A percentile compares a stretch with the other conserved stretches of the same genome.
Evolutionary conservation across 2,797 vertebrate species (phyloP).

Genomic region (Myotis myotis): DNA sequence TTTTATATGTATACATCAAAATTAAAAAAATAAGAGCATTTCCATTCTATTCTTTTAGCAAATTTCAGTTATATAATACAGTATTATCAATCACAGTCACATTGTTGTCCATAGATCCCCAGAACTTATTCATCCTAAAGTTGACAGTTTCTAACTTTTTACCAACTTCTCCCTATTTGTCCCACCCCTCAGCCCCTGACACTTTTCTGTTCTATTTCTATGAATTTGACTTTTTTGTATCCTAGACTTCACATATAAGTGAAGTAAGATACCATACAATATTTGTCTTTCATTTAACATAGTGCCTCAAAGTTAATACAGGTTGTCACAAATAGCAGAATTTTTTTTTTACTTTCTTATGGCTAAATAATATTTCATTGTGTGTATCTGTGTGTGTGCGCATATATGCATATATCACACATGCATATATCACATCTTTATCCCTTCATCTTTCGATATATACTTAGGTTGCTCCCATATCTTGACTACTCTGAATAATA

Average conservation of each 20-base stretch:
- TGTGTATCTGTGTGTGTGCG: not conserved
- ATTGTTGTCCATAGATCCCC: too few species aligned
- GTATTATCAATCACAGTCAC: not conserved
- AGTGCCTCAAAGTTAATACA: not conserved
- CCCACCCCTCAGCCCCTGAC: not conserved
- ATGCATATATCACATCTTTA: not conserved
- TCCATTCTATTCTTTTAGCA: not conserved
- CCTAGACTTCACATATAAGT: not conserved
- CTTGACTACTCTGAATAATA: not conserved
- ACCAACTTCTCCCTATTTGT: not conserved
- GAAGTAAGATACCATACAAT: not conserved
- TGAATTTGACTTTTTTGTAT: not conserved
- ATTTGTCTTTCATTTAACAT: not conserved
- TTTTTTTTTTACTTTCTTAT: not conserved
- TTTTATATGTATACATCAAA: not conserved
- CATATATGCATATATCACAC: too few species aligned
- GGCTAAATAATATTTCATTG: not conserved
- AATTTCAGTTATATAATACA: not conserved
- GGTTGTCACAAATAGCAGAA: not conserved
- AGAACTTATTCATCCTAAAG: not conserved
- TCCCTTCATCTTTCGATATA: not conserved
- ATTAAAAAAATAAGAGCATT: not conserved
- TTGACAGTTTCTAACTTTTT: not conserved
- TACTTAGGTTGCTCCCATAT: not conserved
- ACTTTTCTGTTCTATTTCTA: not conserved